Conservation (phyloP, 2,797 vertebrate genomes). For the Phataginus tetradactyla region DNA sequence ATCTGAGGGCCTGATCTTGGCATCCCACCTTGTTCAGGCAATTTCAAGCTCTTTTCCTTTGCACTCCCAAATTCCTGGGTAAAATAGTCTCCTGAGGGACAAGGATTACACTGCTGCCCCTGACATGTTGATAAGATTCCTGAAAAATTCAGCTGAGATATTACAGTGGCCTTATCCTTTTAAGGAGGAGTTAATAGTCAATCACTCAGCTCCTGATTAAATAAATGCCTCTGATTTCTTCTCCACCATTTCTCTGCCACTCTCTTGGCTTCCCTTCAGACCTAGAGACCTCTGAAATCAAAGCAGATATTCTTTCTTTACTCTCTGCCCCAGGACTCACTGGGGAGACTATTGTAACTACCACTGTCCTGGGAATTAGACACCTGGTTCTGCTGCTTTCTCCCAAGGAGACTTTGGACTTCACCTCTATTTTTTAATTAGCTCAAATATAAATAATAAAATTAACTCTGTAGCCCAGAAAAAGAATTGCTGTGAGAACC, state of each 20-base stretch:
- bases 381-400: neutral
- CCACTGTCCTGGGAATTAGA: neutral
- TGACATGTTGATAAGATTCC: neutral
- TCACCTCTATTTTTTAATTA: neutral
- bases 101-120: neutral
- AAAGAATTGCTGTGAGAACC: neutral
- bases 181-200: neutral
- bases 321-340: neutral
- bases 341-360: neutral
- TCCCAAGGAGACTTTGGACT: neutral
- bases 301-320: neutral
- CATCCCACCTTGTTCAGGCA: neutral
- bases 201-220: neutral
- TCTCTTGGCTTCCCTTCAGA: neutral
- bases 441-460: neutral
- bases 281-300: neutral
- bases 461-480: neutral
- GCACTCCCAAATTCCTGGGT: neutral
- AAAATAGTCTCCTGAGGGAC: neutral
- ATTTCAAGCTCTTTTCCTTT: neutral
- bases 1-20: neutral
- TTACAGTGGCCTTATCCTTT: neutral
- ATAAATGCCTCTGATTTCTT: slow-evolving; percentile 2
- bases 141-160: neutral
- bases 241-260: neutral